Percentiles rank a stretch among this genome's conserved stretches.
phyloP scores from a whole-genome alignment of 2,113 vertebrate genomes.

The Uria aalge region DNA sequence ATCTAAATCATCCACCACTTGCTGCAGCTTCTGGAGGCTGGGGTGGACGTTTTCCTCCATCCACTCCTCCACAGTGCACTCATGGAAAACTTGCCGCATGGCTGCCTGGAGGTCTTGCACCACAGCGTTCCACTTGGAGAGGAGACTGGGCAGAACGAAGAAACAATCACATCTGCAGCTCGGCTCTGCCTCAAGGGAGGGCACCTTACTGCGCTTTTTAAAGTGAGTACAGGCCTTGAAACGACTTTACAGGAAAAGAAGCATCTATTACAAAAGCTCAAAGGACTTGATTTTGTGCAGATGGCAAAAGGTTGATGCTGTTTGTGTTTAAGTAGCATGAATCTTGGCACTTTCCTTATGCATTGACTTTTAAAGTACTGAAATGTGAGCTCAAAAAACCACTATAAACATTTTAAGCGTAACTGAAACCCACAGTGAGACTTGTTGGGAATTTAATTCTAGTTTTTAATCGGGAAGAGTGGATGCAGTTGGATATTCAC shows the following conservation, averaged over 20 bases:
- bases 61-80: slow-evolving; percentile 86
- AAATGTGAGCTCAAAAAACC: background rate
- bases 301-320: background rate
- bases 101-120: slow-evolving; percentile 76
- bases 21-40: slow-evolving; percentile 77
- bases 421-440: background rate
- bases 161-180: background rate
- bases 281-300: background rate
- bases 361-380: background rate
- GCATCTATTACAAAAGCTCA: background rate
- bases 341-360: background rate
- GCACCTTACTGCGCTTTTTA: background rate
- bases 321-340: background rate
- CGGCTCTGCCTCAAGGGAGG: background rate
- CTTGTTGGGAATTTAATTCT: background rate
- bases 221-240: background rate
- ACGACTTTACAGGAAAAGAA: background rate
- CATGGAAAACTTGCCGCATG: slow-evolving; percentile 81
- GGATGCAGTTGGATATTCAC: background rate
- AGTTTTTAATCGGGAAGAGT: background rate
- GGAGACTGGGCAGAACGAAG: slow-evolving; percentile 70
- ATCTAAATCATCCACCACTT: slow-evolving; percentile 75
- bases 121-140: slow-evolving; percentile 75
- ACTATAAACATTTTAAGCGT: background rate
- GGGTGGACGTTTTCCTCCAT: slow-evolving; percentile 86